These are phyloP conservation scores for Calyptomena viridis DNA, from an alignment of 2,113 vertebrate genomes.

Conservation along the genomic window DNA sequence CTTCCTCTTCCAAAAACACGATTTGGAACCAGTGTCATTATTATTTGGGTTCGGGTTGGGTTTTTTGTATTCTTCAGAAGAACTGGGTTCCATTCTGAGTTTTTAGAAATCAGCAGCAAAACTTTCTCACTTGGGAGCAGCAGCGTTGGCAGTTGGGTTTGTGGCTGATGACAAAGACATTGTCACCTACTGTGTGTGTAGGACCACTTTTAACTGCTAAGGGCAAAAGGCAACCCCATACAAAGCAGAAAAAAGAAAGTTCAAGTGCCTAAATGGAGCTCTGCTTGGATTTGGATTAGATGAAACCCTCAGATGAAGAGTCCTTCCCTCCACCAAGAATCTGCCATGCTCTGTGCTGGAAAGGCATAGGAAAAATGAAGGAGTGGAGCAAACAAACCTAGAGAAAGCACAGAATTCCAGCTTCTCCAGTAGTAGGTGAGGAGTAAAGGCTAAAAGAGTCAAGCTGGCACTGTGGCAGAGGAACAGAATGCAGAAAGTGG, in stretches of 20 bases:
- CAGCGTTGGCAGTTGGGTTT: no score
- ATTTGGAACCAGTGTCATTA: no score
- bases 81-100: no score
- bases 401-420: not conserved
- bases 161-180: not conserved
- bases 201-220: not conserved
- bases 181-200: not conserved
- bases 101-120: no score
- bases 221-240: not conserved
- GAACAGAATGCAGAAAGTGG: not conserved
- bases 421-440: not conserved
- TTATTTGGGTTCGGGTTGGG: no score
- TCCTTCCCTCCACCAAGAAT: not conserved
- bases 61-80: no score
- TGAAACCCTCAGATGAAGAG: not conserved
- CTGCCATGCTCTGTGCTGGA: not conserved
- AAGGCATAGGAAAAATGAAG: not conserved
- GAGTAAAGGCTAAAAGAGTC: not conserved
- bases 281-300: not conserved
- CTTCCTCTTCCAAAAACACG: no score
- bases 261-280: not conserved
- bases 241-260: not conserved
- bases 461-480: not conserved
- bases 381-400: not conserved
- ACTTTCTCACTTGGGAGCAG: no score